Conservation (phyloP, 2,113 vertebrate species). For the Channa argus region DNA sequence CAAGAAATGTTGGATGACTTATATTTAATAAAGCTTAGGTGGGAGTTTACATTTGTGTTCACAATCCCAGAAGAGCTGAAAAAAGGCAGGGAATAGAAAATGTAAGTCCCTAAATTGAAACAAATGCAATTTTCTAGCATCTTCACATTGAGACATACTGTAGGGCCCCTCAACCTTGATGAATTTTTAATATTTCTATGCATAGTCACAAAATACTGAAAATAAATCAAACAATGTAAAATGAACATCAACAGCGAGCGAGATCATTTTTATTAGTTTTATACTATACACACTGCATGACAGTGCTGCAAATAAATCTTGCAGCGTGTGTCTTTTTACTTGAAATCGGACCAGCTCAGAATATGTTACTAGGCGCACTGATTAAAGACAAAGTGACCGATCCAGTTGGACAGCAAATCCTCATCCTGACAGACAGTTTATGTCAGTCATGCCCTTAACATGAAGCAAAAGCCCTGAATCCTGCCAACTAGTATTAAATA, state of each 20-base stretch:
- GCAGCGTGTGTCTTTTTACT: background rate
- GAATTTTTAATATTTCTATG: constrained; percentile 73
- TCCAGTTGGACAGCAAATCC: constrained; percentile 16
- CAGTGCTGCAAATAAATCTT: background rate
- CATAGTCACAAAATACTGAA: constrained; percentile 7
- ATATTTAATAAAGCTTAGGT: constrained; percentile 35
- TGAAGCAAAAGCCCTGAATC: constrained; percentile 33
- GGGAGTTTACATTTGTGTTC: constrained; percentile 33
- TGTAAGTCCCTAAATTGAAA: constrained; percentile 50
- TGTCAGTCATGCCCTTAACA: constrained; percentile 23
- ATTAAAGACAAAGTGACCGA: background rate
- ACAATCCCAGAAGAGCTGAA: constrained; percentile 32
- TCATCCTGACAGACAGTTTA: constrained; percentile 14
- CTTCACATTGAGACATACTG: constrained; percentile 37
- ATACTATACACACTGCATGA: background rate
- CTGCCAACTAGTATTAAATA: constrained; percentile 48
- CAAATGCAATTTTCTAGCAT: constrained; percentile 60
- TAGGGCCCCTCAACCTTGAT: constrained; percentile 57
- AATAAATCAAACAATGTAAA: background rate
- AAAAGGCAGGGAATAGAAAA: constrained; percentile 47
- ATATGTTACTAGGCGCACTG: constrained; percentile 2
- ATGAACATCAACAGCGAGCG: background rate
- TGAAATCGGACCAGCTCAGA: background rate
- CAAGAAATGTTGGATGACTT: constrained; percentile 46
- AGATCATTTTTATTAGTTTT: constrained; percentile 3